Percentiles rank a stretch among this genome's conserved stretches.
phyloP scores from a whole-genome alignment of 2,797 vertebrate species.

The Bryconaethiops microstoma region DNA sequence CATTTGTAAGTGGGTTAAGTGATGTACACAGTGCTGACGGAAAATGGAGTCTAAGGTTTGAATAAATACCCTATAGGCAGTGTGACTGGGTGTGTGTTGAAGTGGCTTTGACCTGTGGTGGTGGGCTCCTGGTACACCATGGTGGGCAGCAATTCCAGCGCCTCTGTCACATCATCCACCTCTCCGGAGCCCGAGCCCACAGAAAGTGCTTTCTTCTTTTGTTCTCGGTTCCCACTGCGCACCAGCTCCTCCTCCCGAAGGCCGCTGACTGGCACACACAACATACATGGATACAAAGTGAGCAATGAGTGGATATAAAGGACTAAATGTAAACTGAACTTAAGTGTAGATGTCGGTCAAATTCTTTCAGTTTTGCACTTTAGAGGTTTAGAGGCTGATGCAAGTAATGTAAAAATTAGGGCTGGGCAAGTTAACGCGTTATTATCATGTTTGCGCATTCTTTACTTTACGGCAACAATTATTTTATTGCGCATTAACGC shows the following conservation, averaged over 20 bases:
- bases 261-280: conserved; percentile 66
- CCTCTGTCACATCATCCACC: conserved; percentile 70
- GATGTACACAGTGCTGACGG: background rate
- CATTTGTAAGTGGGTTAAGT: background rate
- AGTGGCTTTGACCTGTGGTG: conserved; percentile 65
- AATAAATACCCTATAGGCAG: background rate
- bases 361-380: too few species aligned
- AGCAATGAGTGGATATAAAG: background rate
- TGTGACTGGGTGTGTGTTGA: background rate
- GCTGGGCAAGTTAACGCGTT: too few species aligned
- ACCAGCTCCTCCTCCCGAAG: conserved; percentile 76
- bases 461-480: too few species aligned
- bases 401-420: too few species aligned
- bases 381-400: too few species aligned
- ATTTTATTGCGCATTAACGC: too few species aligned
- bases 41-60: background rate
- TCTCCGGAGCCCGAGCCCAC: conserved; percentile 76
- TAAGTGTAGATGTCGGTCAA: too few species aligned
- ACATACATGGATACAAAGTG: background rate
- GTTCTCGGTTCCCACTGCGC: conserved; percentile 74
- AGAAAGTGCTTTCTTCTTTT: conserved; percentile 70
- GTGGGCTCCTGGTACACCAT: conserved; percentile 67
- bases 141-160: conserved; percentile 67
- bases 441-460: too few species aligned
- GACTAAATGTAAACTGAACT: too few species aligned